Evolutionary conservation across 2,113 vertebrate species (phyloP).

Genomic region (Channa argus): DNA sequence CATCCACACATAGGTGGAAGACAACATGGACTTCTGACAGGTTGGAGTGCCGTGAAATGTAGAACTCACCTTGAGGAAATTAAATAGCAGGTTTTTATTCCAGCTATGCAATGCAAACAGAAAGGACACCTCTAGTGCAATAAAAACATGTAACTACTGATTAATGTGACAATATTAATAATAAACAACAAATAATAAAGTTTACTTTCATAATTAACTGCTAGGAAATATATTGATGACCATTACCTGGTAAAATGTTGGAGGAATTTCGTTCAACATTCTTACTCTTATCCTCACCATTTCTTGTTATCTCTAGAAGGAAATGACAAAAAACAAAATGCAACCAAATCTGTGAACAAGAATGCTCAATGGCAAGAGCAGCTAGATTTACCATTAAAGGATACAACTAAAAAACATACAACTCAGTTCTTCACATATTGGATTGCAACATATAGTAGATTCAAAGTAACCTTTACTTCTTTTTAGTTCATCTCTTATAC

Average conservation of each 20-base stretch:
- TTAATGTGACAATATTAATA: no score
- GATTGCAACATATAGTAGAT: no score
- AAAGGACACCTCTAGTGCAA: background rate
- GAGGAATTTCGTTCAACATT: conserved; percentile 90
- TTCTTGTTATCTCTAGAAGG: conserved; percentile 77
- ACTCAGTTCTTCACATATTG: no score
- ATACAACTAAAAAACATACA: no score
- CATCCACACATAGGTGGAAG: conserved; percentile 98
- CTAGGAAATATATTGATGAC: background rate
- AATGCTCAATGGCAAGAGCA: background rate
- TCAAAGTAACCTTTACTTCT: no score
- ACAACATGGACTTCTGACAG: conserved; percentile 95
- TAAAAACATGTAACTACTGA: background rate
- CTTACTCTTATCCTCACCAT: conserved; percentile 91
- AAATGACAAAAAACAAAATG: background rate
- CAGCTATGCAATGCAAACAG: no score
- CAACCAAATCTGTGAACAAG: background rate
- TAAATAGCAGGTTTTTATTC: background rate
- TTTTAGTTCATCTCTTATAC: no score
- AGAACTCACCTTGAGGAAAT: conserved; percentile 91
- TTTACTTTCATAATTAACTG: no score
- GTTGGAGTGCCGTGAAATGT: conserved; percentile 96
- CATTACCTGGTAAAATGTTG: conserved; percentile 92
- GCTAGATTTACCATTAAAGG: conserved; percentile 16
- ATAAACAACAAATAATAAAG: no score